A percentile compares a stretch with the other conserved stretches of the same genome.
Conservation (phyloP, 1,140 invertebrate genomes). For the Pentalonia nigronervosa region DNA sequence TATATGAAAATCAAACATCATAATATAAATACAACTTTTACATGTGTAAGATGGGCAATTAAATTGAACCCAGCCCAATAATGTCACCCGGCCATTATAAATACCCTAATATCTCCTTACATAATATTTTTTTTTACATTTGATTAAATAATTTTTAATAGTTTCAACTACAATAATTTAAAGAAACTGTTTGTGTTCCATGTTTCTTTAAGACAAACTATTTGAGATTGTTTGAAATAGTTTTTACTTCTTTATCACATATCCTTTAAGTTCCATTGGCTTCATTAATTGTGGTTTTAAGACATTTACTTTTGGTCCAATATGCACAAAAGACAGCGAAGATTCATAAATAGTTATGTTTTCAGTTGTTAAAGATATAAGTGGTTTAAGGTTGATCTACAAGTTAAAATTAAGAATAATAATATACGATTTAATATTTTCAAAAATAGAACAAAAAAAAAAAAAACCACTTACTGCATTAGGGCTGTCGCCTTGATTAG, state of each 20-base stretch:
- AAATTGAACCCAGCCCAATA: no score
- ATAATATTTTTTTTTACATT: no score
- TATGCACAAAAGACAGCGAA: slow-evolving; percentile 44
- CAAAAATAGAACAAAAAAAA: neutral
- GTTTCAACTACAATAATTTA: no score
- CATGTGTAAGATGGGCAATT: no score
- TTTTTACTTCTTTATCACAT: neutral
- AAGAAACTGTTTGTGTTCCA: no score
- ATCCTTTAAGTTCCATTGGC: slow-evolving; percentile 51
- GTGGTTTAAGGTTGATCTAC: slow-evolving; percentile 15
- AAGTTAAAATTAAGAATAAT: neutral
- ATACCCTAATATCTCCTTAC: no score
- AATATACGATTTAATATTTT: neutral
- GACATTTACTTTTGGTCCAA: slow-evolving; percentile 38
- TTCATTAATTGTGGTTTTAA: slow-evolving; percentile 34
- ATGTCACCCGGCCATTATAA: no score
- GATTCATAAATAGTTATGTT: slow-evolving; percentile 50
- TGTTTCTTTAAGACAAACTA: no score
- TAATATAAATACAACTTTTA: no score
- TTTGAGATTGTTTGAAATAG: neutral
- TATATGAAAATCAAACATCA: no score
- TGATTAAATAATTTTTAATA: no score
- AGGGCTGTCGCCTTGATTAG: neutral
- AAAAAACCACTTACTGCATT: slow-evolving; percentile 8
- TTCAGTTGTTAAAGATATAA: neutral